Conservation (phyloP, 2,888 invertebrate species). For the Cremastinae sp. region DNA sequence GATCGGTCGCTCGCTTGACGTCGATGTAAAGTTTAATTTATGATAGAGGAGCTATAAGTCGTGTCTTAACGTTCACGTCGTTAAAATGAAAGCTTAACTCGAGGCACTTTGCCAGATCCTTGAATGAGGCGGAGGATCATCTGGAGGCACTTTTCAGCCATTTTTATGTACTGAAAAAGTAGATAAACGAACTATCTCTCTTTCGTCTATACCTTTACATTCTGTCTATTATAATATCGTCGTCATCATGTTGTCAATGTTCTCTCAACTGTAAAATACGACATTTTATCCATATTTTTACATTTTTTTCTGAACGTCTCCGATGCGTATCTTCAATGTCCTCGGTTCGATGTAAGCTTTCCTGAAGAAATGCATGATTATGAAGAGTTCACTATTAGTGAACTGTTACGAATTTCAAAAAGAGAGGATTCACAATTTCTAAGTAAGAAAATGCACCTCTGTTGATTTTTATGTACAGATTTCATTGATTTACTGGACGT, state of each 20-base stretch:
- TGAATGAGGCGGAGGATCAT: slow-evolving; percentile 6
- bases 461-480: too few relatives aligned
- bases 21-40: slow-evolving; percentile 51
- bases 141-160: slow-evolving; percentile 1
- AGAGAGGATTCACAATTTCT: too few relatives aligned
- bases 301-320: background rate
- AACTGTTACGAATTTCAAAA: too few relatives aligned
- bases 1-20: slow-evolving; percentile 45
- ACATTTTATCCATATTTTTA: slow-evolving; percentile 1
- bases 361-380: too few relatives aligned
- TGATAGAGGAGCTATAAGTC: slow-evolving; percentile 25
- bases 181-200: slow-evolving; percentile 28
- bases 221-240: slow-evolving; percentile 38
- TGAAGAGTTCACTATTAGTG: too few relatives aligned
- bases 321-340: too few relatives aligned
- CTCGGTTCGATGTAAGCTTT: too few relatives aligned
- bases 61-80: slow-evolving; percentile 18
- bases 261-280: slow-evolving; percentile 25
- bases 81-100: slow-evolving; percentile 18
- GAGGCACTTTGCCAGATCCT: slow-evolving; percentile 30
- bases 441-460: too few relatives aligned
- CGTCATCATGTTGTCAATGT: background rate
- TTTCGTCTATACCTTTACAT: slow-evolving; percentile 17
- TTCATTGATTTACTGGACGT: too few relatives aligned
- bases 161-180: slow-evolving; percentile 38